Evolutionary conservation across 2,888 invertebrate species (phyloP).

Genomic region (Tyria jacobaeae): DNA sequence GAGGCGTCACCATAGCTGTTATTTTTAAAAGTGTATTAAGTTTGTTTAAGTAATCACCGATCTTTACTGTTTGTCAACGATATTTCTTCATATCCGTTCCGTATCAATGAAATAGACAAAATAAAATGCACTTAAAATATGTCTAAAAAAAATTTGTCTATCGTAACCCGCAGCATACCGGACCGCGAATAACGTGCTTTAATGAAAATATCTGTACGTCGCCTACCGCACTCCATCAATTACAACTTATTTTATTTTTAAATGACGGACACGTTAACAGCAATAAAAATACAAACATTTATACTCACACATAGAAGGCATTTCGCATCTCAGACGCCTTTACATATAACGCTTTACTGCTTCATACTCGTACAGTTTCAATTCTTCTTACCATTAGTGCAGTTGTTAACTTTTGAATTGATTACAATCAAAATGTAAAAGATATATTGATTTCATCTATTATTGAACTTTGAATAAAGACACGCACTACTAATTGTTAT

Average conservation of each 20-base stretch:
- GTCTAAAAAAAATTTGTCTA: too few species aligned
- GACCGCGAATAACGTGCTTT: too few species aligned
- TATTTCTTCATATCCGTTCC: too few species aligned
- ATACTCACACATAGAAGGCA: background rate
- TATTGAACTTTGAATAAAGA: background rate
- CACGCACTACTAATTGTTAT: background rate
- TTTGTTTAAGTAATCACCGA: too few species aligned
- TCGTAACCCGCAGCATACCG: too few species aligned
- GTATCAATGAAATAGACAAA: too few species aligned
- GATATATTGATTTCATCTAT: conserved; percentile 4
- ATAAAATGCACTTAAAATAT: too few species aligned
- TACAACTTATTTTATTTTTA: too few species aligned
- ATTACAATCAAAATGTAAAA: conserved; percentile 3
- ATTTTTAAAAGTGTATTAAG: too few species aligned
- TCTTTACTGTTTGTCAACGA: too few species aligned
- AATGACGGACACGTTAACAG: background rate
- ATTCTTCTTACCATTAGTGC: conserved; percentile 3
- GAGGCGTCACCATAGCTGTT: too few species aligned
- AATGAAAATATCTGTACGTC: background rate
- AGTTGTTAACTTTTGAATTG: conserved; percentile 2
- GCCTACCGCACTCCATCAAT: background rate
- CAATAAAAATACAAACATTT: background rate
- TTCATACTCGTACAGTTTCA: conserved; percentile 7
- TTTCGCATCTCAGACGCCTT: background rate
- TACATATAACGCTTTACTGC: conserved; percentile 3